Percentiles rank a stretch among this genome's conserved stretches.
These are phyloP conservation scores for Tetragnatha versicolor DNA, from an alignment of 1,140 invertebrate genomes.

Conservation along the genomic window DNA sequence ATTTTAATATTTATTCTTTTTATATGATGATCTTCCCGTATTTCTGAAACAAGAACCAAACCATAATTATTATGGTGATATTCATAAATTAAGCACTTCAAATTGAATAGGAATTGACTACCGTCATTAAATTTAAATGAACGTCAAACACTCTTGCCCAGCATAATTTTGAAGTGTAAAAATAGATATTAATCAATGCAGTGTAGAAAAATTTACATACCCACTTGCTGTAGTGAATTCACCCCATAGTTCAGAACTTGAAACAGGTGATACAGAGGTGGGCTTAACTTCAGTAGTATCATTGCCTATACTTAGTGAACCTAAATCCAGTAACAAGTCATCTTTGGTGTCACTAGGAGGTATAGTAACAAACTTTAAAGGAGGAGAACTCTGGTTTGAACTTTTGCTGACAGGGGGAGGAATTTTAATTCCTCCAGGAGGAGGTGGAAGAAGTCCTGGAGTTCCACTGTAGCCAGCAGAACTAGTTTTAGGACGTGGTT, in stretches of 20 bases:
- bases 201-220: constrained; percentile 20
- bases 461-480: constrained; percentile 63
- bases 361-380: constrained; percentile 69
- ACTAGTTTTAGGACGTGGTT: constrained; percentile 70
- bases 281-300: background rate
- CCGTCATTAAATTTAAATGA: background rate
- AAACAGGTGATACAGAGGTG: constrained; percentile 1
- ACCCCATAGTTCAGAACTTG: constrained; percentile 69
- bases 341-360: constrained; percentile 33
- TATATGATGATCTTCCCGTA: no score
- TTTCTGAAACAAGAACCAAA: background rate
- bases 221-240: constrained; percentile 75
- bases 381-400: constrained; percentile 70
- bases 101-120: background rate
- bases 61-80: background rate
- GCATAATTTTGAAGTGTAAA: background rate
- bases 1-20: no score
- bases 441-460: constrained; percentile 78
- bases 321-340: constrained; percentile 47
- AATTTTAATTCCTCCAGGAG: constrained; percentile 77
- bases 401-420: constrained; percentile 68
- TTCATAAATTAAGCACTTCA: background rate
- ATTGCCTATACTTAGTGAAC: background rate
- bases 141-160: no score
- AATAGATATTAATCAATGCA: background rate